Evolutionary conservation across 2,888 invertebrate genomes (phyloP), one percentile per base, ranked within the genome.

Genomic region (Pyralis farinalis): DNA sequence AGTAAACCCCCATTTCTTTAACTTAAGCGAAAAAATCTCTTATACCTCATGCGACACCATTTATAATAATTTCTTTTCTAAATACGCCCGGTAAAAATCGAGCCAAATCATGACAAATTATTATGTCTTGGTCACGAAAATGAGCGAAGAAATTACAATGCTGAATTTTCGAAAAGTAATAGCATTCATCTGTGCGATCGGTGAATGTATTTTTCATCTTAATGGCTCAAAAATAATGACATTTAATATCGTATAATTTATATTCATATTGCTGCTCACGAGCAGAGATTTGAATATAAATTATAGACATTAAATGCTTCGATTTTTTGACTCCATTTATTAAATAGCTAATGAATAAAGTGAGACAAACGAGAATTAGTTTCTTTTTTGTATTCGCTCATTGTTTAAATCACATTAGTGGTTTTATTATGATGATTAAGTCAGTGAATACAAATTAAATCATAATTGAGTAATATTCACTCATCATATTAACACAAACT

Each of bases 71-170:
- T 71, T 68, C 54, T 64, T 55, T 43, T 47, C 57, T 62, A 58
- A 71, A 73, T 55, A 65, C 52, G 54, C 49, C 42, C 48, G 55
- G 54, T 63, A 64, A 67, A 68, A 70, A 70, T 61, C 51, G 48
- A 53, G 53, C 46, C 53, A 74, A 74, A 77, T 75, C 75, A 63
- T 70, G 68, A 77, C 66, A 74, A 68, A 75, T 72, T 67, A 68
- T 70, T 63, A 60, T 65, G 54, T 51, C 56, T 55, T 49, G 32
- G 45, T 53, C 49, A 50, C 40, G 48, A 52, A 48, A 51, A 51
- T 39, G 47, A 28, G 41, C 30, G 43, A n/a, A 35, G 28, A 32
- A 49, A 46, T 46, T 49, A 42, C 36, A 9, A 28, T 9, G 34
- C 16, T 3, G 20, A 37, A 35, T 43, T 42, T 43, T 41, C 42